A percentile compares a stretch with the other conserved stretches of the same genome.
Conservation (phyloP, 2,888 invertebrate species). For the Oeneis ivallda region DNA sequence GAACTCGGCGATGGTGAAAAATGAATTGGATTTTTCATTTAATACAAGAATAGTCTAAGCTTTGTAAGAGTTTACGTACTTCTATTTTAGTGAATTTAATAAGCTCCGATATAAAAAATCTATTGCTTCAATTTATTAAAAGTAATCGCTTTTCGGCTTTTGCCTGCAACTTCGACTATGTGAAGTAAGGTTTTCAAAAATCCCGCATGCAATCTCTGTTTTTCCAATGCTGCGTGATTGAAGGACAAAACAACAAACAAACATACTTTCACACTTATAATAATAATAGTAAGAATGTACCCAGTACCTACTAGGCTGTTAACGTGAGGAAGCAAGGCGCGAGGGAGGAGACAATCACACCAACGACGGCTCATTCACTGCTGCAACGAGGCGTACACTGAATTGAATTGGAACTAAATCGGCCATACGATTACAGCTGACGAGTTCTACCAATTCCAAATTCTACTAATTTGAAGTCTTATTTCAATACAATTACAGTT, state of each 20-base stretch:
- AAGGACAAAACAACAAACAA: no score
- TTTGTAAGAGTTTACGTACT: no score
- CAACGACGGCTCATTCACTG: slow-evolving; percentile 72
- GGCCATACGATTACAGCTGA: slow-evolving; percentile 68
- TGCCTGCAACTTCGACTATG: no score
- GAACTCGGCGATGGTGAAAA: no score
- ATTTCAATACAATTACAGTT: not conserved
- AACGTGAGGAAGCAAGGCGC: slow-evolving; percentile 26
- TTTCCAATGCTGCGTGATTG: no score
- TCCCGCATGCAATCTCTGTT: no score
- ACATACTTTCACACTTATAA: no score
- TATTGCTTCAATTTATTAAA: not conserved
- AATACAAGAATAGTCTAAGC: no score
- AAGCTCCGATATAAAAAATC: not conserved
- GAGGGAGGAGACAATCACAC: slow-evolving; percentile 62
- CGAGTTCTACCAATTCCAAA: slow-evolving; percentile 44
- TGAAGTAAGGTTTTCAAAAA: no score
- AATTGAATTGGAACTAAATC: slow-evolving; percentile 79
- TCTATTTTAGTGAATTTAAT: no score
- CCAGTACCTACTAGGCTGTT: slow-evolving; percentile 3
- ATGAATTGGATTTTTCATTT: not conserved
- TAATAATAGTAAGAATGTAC: no score
- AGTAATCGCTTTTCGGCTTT: no score
- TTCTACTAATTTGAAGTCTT: slow-evolving; percentile 1
- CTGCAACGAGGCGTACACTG: slow-evolving; percentile 74